These are phyloP conservation scores for Lordiphosa stackelbergi DNA, from an alignment of 1,140 invertebrate species.

Conservation along the genomic window DNA sequence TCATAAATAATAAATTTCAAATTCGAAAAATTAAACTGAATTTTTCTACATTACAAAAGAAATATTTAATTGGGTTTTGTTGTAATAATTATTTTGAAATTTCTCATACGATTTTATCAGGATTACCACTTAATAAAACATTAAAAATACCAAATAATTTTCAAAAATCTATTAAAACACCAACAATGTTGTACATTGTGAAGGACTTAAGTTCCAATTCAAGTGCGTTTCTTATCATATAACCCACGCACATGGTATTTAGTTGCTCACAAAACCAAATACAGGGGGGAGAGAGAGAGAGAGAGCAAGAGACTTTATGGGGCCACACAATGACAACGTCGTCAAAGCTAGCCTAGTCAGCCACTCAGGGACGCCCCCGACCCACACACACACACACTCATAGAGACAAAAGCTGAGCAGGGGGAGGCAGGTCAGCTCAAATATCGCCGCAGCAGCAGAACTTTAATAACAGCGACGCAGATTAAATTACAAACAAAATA, in stretches of 20 bases:
- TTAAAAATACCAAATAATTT: too few species aligned
- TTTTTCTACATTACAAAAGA: too few species aligned
- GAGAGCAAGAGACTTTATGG: constrained; percentile 18
- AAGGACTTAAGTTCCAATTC: too few species aligned
- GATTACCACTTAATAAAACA: too few species aligned
- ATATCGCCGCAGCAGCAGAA: constrained; percentile 68
- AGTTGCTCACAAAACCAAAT: constrained; percentile 10
- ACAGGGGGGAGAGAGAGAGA: background rate
- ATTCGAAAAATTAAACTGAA: too few species aligned
- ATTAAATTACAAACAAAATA: constrained; percentile 73
- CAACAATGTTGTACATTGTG: too few species aligned
- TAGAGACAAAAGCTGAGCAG: background rate
- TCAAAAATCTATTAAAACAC: too few species aligned
- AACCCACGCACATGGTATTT: constrained; percentile 22
- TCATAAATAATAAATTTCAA: too few species aligned
- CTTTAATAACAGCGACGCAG: constrained; percentile 67
- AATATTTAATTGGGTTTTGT: too few species aligned
- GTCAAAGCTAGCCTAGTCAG: constrained; percentile 30
- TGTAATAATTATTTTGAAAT: too few species aligned
- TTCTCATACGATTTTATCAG: too few species aligned
- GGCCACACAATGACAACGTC: constrained; percentile 56
- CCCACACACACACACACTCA: background rate
- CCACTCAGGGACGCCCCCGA: constrained; percentile 38
- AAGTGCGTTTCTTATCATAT: constrained; percentile 2
- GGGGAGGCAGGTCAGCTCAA: constrained; percentile 38